Percentiles rank a stretch among this genome's conserved stretches.
These are phyloP conservation scores for Synanthedon vespiformis DNA, from an alignment of 2,888 invertebrate genomes.

Conservation along the genomic window DNA sequence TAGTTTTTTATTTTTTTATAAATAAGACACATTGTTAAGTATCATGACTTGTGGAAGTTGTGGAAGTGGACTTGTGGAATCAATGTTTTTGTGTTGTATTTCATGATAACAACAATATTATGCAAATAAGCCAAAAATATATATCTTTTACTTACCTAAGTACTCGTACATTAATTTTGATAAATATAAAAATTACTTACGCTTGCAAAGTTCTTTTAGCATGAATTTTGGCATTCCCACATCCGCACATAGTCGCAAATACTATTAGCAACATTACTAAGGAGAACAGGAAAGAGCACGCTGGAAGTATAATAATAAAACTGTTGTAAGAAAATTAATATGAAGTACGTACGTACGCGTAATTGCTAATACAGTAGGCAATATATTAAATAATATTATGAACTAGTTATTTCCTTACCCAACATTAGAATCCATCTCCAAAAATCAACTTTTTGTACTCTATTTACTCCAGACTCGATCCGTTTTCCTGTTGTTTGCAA, in stretches of 20 bases:
- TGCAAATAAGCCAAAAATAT: no score
- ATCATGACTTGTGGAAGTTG: no score
- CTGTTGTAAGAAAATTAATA: background rate
- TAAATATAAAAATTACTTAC: constrained; percentile 27
- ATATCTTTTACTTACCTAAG: no score
- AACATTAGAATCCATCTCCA: constrained; percentile 75
- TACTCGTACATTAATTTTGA: no score
- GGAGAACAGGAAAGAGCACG: constrained; percentile 43
- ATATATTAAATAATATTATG: no score
- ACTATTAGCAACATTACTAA: constrained; percentile 57
- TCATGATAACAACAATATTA: no score
- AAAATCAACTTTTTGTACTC: constrained; percentile 70
- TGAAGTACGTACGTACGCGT: no score
- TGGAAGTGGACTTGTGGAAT: no score
- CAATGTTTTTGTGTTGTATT: no score
- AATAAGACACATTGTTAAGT: no score
- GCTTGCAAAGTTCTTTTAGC: constrained; percentile 51
- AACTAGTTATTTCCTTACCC: constrained; percentile 39
- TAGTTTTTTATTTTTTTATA: no score
- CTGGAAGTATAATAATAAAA: constrained; percentile 19
- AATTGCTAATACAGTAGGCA: no score
- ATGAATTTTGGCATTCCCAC: constrained; percentile 46
- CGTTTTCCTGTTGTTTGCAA: constrained; percentile 47
- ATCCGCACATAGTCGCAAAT: constrained; percentile 62
- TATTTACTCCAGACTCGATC: constrained; percentile 48